Conservation (phyloP, 2,113 vertebrate genomes). For the Eidolon helvum region DNA sequence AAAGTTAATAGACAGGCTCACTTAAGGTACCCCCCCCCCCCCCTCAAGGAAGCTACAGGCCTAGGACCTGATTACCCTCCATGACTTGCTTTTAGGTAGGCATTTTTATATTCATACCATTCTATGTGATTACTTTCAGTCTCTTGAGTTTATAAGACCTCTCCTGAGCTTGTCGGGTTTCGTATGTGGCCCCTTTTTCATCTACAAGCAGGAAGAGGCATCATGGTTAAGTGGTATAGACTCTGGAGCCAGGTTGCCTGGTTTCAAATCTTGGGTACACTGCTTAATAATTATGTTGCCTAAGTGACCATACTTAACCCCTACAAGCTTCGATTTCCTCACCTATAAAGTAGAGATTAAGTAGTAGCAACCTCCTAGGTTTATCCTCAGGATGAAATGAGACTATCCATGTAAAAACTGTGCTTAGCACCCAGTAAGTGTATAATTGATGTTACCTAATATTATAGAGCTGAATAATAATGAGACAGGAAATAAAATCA, state of each 20-base stretch:
- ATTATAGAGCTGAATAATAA: slow-evolving; percentile 19
- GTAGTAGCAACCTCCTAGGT: neutral
- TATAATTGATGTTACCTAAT: neutral
- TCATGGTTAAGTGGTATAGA: neutral
- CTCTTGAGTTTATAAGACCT: neutral
- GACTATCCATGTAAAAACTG: neutral
- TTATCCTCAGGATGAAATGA: slow-evolving; percentile 31
- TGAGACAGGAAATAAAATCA: neutral
- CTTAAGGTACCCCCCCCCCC: too few species aligned
- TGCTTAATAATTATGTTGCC: neutral
- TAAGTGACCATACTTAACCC: neutral
- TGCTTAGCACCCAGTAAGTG: neutral
- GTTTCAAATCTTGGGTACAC: neutral
- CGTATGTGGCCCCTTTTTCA: neutral
- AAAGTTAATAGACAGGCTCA: neutral
- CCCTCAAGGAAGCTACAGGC: neutral
- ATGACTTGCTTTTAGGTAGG: neutral
- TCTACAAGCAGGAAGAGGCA: neutral
- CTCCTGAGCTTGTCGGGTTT: neutral
- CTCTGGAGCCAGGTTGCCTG: neutral
- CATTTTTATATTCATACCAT: neutral
- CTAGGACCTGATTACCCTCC: neutral
- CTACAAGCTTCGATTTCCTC: neutral
- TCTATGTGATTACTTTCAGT: too few species aligned
- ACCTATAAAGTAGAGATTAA: neutral